Evolutionary conservation across 2,797 vertebrate species (phyloP), one percentile per base, ranked within the genome.

Genomic region (Miichthys miiuy): DNA sequence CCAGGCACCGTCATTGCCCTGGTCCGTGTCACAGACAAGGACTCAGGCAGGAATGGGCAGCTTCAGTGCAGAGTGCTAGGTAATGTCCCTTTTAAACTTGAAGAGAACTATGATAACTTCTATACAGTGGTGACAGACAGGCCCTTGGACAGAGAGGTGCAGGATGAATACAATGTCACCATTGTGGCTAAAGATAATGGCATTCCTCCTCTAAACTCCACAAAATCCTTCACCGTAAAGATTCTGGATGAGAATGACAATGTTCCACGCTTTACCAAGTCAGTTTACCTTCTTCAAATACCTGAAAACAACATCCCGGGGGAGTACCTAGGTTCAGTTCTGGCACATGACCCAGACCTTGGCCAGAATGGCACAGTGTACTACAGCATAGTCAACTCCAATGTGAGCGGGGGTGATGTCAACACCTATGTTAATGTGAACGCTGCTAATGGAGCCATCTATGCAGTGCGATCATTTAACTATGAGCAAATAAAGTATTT

Each of bases 201-300:
- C 10, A 96, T 94, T 34, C 98, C 98, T 5, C 96, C 98, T 0
- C 95, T 99, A 48, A 99, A 99, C 84, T 98, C 97, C 62, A 99
- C 97, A 52, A 99, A 98, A 70, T 99, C 98, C 0, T 99, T 99
- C 88, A 96, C 97, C 0, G 97, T 99, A 42, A 97, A 97, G 80
- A 98, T 99, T 79, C 94, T 99, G 25, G 98, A 99, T 0, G 98
- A 99, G 90, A 99, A 99, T 0, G 98, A 99, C 94, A 99, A 99
- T 12, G 96, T 97, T 0, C 98, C 98, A 2, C 96, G 96, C 20
- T 99, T 99, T 87, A 98, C 96, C 78, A 99, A 99, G 89, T 95
- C 95, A 3, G 96, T 98, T 50, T 99, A 99, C 25, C 96, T 98
- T 60, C 95, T 99, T 72, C 98, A 99, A 90, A 97, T 99, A 58